These are phyloP conservation scores for Drosophila chauvacae DNA, from an alignment of 1,140 invertebrate genomes.

Conservation along the genomic window DNA sequence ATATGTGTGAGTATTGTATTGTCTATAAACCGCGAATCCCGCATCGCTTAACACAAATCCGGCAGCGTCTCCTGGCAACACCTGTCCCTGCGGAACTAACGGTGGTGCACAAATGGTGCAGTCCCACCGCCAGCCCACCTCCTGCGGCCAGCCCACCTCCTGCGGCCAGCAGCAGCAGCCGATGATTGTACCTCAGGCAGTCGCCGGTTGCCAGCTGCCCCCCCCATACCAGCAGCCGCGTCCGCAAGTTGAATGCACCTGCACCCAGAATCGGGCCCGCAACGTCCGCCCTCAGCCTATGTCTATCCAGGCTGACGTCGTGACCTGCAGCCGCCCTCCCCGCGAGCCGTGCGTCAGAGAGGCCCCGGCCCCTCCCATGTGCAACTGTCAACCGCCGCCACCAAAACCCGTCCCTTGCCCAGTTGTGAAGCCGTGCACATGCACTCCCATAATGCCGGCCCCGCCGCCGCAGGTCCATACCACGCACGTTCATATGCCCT, in stretches of 20 bases:
- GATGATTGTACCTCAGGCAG: not conserved
- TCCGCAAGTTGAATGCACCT: constrained; percentile 40
- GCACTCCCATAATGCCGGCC: not conserved
- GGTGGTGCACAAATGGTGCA: constrained; percentile 1
- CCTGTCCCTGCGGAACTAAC: constrained; percentile 53
- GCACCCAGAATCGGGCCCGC: constrained; percentile 18
- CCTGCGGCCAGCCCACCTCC: not conserved
- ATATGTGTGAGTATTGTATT: constrained; percentile 39
- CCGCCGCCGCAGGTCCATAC: constrained; percentile 5
- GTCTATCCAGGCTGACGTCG: constrained; percentile 28
- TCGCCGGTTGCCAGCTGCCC: constrained; percentile 2
- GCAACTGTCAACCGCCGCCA: constrained; percentile 19
- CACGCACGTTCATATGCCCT: constrained; percentile 35
- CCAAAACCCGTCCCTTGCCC: too few relatives aligned
- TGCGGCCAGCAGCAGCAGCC: constrained; percentile 3
- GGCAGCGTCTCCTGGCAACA: constrained; percentile 44
- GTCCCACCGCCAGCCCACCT: not conserved
- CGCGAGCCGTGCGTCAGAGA: not conserved
- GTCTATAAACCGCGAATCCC: not conserved
- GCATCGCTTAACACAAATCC: not conserved
- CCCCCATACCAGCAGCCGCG: not conserved
- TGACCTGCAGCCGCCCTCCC: constrained; percentile 35
- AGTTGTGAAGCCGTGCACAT: constrained; percentile 10
- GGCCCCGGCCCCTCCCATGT: constrained; percentile 36
- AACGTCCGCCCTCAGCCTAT: not conserved